Base-by-base conservation (phyloP, 2,113 vertebrate genomes). In the Triplophysa dalaica region DNA sequence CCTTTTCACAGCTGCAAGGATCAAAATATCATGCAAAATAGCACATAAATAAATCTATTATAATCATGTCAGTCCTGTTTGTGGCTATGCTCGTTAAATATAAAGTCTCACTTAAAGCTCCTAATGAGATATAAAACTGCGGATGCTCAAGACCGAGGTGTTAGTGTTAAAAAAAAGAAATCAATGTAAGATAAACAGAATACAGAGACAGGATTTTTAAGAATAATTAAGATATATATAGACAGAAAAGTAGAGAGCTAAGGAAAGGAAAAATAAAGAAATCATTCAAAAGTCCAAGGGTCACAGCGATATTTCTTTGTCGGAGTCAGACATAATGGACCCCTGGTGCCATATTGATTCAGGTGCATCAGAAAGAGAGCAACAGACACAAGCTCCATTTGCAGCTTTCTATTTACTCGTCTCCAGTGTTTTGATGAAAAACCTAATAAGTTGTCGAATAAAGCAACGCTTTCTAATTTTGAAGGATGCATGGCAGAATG, bases 341-440 rank as follows among this genome's bases (percentile, higher is more conserved):
- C 83, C 82, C 86, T 85, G 50, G 6, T 64, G 87, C 76, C 72
- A 8, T 84, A 91, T 90, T 22, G 87, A 92, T 90, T 88, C 75
- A 75, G 75, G 33, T 72, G 22, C 78, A 75, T 81, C 75, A 83
- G 43, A 81, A 88, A 88, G 76, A 79, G 82, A 48, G 78, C 54
- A 66, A 67, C 29, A 11, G n/a, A 67, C 12, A 73, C 16, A 26
- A 69, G 66, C 50, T 72, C 48, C 79, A 50, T 72, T 68, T 65
- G 63, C 64, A 69, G 58, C 48, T 82, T 77, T 70, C 77, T 80
- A 56, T 64, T 67, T 41, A 61, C 75, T 61, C 38, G 16, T 70
- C 77, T 80, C 78, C 50, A 70, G 75, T 33, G 43, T 52, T 41
- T 83, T 75, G 58, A 77, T 62, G 67, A 67, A 68, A 68, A 78